Base-by-base conservation (phyloP, 2,888 invertebrate species). In the Hypomecis punctinalis region DNA sequence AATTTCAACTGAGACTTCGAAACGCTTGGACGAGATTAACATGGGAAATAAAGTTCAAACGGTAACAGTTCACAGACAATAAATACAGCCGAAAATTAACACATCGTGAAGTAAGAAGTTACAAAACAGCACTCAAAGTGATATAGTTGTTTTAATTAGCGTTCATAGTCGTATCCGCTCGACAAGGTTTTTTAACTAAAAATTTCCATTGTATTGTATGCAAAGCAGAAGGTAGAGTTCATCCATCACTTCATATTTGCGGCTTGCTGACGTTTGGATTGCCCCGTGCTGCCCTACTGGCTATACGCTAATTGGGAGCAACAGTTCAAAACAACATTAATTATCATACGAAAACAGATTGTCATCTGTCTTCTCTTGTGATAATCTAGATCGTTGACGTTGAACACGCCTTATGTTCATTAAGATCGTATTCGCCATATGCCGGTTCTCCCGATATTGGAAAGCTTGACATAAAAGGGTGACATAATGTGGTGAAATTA, bases 171-270 rank as follows among this genome's bases (percentile, higher is more conserved):
- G 85, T 87, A 88, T 86, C 80, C 79, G 85, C 76, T 83, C 76
- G 79, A 75, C 76, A 63, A 79, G 73, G 79, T 79, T 83, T 84
- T 84, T 88, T 86, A 77, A 75, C 79, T 77, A 78, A 83, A 83
- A 85, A 83, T 85, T 84, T 82, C 91, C 90, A 92, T 92, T 92
- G 92, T 92, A 92, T 92, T 92, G 92, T 92, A 91, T 92, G 91
- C 83, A 90, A 92, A 92, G 76, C 77, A 87, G 89, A 71, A 67
- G 68, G 77, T 79, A 79, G 84, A 82, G 83, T 86, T 86, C 87
- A 90, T 91, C 90, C 89, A 90, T 91, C 90, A 91, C 88, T 84
- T 90, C 89, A 91, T 91, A 91, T 91, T 92, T 83, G 86, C 90
- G 83, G 83, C 82, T 83, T 72, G 77, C 82, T 78, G 83, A 79